Base-by-base conservation (phyloP, 2,797 vertebrate genomes). In the Luscinia megarhynchos region DNA sequence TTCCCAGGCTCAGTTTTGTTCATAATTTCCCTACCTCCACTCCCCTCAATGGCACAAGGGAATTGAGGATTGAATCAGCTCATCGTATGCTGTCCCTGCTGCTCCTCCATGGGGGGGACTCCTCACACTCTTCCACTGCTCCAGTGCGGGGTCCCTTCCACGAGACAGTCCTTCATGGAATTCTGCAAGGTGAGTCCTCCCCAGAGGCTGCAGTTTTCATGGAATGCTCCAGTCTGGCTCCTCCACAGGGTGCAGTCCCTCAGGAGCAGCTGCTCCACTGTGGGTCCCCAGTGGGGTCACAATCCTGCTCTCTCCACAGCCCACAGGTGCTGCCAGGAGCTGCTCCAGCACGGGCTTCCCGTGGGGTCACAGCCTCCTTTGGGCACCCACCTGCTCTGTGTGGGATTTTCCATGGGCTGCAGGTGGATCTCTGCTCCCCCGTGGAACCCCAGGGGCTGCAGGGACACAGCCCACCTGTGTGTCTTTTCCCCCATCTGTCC, bases 31-130 rank as follows among this genome's bases (percentile, higher is more conserved):
- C 40, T 34, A 0, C 5, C 10, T 59, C 19, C 12, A 11, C 12
- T 12, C n/a, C 14, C 13, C 4, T 1, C 1, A 14, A 9, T 1
- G 2, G 24, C 3, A 2, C 43, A 55, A 2, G 20, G 14, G 18
- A 72, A 32, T 6, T 23, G 11, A 59, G 24, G 15, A 11, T 61
- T 9, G 2, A 10, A 15, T 76, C 40, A 23, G 16, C n/a, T 34
- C 50, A n/a, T 50, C 41, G 43, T 24, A 1, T 14, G 6, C 46
- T 72, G 10, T 77, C 15, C 17, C 46, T 81, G 38, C 43, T 3
- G 6, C 36, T 70, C 26, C 43, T 5, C 46, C 67, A 29, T 13
- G 23, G 13, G 29, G 10, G 53, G 29, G 14, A 45, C 2, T 72
- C 27, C 36, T 64, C 15, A 27, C 21, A 34, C 20, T n/a, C 51